Evolutionary conservation across 1,140 invertebrate species (phyloP).

Genomic region (Drosophila orosa): DNA sequence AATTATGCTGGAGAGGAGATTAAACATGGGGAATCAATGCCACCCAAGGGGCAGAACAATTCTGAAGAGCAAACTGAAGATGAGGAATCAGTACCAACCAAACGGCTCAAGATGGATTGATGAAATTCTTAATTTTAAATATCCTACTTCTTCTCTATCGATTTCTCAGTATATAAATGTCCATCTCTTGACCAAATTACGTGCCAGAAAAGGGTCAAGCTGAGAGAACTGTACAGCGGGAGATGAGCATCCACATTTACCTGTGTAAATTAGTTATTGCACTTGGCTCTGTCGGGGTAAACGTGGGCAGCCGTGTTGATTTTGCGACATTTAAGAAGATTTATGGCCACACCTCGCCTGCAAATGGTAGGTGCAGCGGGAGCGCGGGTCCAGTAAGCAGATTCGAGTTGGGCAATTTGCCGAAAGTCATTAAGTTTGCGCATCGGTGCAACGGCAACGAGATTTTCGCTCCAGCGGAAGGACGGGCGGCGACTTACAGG

Average conservation of each 20-base stretch:
- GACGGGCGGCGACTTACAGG: slow-evolving; percentile 19
- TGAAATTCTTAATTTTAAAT: not conserved
- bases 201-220: slow-evolving; percentile 4
- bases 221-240: not conserved
- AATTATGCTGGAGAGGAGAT: not conserved
- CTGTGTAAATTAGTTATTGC: slow-evolving; percentile 52
- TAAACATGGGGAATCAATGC: not conserved
- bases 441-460: slow-evolving; percentile 57
- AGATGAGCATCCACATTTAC: slow-evolving; percentile 10
- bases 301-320: slow-evolving; percentile 43
- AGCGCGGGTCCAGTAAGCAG: slow-evolving; percentile 15
- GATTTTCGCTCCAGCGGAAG: slow-evolving; percentile 42
- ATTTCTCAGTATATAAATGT: not conserved
- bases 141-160: not conserved
- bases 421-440: slow-evolving; percentile 76
- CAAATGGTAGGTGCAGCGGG: slow-evolving; percentile 28
- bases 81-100: too few relatives aligned
- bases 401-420: slow-evolving; percentile 69
- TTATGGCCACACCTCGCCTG: slow-evolving; percentile 50
- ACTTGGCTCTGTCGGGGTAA: slow-evolving; percentile 13
- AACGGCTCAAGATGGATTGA: not conserved
- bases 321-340: slow-evolving; percentile 67
- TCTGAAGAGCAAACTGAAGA: not conserved
- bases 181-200: not conserved
- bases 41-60: not conserved